phyloP scores from a whole-genome alignment of 2,113 vertebrate genomes.

The Nymphicus hollandicus region DNA sequence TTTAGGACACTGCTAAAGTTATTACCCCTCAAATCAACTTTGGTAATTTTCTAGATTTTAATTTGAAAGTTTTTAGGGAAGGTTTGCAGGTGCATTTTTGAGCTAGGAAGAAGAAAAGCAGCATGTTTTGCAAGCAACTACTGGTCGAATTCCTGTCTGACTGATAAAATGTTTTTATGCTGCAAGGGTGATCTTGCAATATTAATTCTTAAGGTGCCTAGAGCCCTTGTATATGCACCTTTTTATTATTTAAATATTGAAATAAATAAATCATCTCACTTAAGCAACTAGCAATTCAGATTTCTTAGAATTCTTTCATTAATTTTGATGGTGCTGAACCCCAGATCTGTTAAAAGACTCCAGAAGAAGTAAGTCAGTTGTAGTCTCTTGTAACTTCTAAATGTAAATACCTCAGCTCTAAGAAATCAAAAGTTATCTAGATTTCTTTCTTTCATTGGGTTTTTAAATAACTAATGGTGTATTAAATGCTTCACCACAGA shows the following conservation, averaged over 20 bases:
- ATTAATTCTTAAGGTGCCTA: conserved; percentile 48
- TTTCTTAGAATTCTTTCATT: conserved; percentile 39
- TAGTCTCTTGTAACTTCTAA: conserved; percentile 11
- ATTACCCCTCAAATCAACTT: not conserved
- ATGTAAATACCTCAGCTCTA: conserved; percentile 42
- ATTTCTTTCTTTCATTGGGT: conserved; percentile 31
- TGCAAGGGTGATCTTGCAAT: conserved; percentile 24
- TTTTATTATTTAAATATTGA: conserved; percentile 67
- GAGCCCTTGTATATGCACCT: conserved; percentile 45
- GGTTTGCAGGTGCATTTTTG: not conserved
- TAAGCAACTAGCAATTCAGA: conserved; percentile 25
- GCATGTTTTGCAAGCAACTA: not conserved
- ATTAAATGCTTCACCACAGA: conserved; percentile 3
- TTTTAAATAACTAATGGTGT: conserved; percentile 55
- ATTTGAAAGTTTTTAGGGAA: not conserved
- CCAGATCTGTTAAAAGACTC: conserved; percentile 21
- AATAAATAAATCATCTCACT: conserved; percentile 62
- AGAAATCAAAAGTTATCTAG: conserved; percentile 29
- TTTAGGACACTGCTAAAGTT: not conserved
- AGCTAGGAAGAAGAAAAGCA: not conserved
- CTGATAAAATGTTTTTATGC: not conserved
- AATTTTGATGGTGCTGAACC: conserved; percentile 47
- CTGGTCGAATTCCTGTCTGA: not conserved
- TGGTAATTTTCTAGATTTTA: not conserved
- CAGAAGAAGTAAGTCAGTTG: not conserved